Evolutionary conservation across 2,797 vertebrate genomes (phyloP).

Genomic region (Neosilurus mollespiculum): DNA sequence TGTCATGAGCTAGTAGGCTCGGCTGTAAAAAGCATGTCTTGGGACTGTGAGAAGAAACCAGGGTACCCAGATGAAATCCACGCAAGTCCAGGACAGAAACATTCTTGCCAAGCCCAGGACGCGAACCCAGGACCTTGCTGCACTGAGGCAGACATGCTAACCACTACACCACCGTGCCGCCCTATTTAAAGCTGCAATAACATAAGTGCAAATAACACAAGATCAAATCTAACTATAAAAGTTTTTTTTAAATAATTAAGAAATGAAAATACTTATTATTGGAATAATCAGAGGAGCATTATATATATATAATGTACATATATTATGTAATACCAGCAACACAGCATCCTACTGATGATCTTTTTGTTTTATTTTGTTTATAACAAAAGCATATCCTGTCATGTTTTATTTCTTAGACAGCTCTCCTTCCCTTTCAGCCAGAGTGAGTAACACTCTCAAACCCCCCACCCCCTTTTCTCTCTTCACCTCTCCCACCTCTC

Average conservation of each 20-base stretch:
- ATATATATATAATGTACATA: not conserved
- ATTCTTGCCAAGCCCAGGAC: no score
- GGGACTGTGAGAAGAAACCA: no score
- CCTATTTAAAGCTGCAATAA: not conserved
- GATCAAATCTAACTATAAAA: not conserved
- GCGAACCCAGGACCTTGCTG: no score
- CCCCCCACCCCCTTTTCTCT: not conserved
- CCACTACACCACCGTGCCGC: no score
- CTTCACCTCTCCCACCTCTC: conserved; percentile 11
- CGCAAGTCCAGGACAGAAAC: no score
- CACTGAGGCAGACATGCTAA: no score
- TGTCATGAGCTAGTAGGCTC: no score
- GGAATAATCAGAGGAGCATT: not conserved
- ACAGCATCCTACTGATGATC: not conserved
- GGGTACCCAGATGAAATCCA: no score
- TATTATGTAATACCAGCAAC: no score
- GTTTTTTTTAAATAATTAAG: not conserved
- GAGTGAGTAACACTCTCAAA: not conserved
- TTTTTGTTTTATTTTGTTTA: not conserved
- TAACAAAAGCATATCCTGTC: not conserved
- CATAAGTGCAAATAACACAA: not conserved
- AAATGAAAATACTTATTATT: not conserved
- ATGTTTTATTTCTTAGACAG: not conserved
- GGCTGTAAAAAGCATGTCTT: no score
- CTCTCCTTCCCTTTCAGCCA: not conserved